phyloP scores from a whole-genome alignment of 2,797 vertebrate species.

The Oryzias sinensis region DNA sequence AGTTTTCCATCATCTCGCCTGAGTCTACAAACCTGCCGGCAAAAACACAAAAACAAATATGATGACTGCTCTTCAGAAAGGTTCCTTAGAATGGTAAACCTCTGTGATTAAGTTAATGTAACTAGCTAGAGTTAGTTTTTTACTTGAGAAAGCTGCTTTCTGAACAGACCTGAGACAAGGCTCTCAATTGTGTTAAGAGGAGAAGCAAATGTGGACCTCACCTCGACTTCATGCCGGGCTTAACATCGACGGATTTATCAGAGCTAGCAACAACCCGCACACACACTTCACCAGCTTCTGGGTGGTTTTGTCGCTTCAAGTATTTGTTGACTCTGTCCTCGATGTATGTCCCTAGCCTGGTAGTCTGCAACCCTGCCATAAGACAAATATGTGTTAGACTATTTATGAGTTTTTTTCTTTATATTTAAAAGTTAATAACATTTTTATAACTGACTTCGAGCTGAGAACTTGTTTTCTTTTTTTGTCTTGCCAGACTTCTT shows the following conservation, averaged over 20 bases:
- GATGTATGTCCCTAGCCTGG: slow-evolving; percentile 91
- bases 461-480: slow-evolving; percentile 98
- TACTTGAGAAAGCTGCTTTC: too few species aligned
- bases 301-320: slow-evolving; percentile 95
- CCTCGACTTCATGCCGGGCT: slow-evolving; percentile 99
- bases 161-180: too few species aligned
- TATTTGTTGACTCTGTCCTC: slow-evolving; percentile 98
- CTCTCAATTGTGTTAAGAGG: too few species aligned
- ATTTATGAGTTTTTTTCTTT: not conserved
- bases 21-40: slow-evolving; percentile 91
- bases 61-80: not conserved
- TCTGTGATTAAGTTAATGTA: too few species aligned
- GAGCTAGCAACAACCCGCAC: slow-evolving; percentile 98
- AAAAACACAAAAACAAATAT: slow-evolving; percentile 2
- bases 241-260: slow-evolving; percentile 97
- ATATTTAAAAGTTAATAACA: not conserved
- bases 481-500: slow-evolving; percentile 93
- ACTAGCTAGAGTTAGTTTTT: too few species aligned
- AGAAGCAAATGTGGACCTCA: slow-evolving; percentile 50
- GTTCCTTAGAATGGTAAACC: not conserved
- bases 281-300: slow-evolving; percentile 96
- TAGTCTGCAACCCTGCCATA: slow-evolving; percentile 86
- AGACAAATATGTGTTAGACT: slow-evolving; percentile 8
- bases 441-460: slow-evolving; percentile 86
- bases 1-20: slow-evolving; percentile 93